A percentile compares a stretch with the other conserved stretches of the same genome.
Evolutionary conservation across 2,797 vertebrate genomes (phyloP).

Genomic region (Aphelocoma californica): DNA sequence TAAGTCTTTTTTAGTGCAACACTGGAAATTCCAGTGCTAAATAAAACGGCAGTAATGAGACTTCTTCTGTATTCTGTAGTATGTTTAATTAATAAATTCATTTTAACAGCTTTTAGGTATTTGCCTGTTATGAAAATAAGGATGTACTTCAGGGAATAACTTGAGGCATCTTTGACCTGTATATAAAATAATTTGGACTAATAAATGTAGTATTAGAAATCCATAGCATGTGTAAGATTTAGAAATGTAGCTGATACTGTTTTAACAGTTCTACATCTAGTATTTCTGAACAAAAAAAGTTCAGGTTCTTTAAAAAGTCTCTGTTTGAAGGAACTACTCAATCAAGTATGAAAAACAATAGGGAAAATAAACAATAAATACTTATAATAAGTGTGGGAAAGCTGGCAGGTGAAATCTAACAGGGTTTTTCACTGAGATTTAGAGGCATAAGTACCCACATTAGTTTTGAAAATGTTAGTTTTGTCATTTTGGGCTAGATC

Average conservation of each 20-base stretch:
- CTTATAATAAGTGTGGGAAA: background rate
- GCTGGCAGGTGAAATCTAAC: background rate
- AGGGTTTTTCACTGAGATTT: background rate
- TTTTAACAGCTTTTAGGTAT: background rate
- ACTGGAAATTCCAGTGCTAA: background rate
- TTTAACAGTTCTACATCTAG: background rate
- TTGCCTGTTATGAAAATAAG: background rate
- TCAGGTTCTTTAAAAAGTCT: background rate
- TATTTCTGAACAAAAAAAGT: background rate
- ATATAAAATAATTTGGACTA: background rate
- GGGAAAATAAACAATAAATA: background rate
- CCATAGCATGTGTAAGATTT: background rate
- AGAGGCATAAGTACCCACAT: background rate
- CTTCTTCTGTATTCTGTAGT: rapidly evolving
- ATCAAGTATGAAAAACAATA: background rate
- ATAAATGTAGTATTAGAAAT: background rate
- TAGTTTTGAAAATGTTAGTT: background rate
- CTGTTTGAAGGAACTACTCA: background rate
- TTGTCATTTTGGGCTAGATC: background rate
- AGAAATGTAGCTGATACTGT: background rate
- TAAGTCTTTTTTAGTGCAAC: background rate
- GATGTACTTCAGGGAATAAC: background rate
- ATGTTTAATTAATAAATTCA: background rate
- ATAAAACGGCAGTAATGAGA: background rate
- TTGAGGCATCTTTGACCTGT: background rate